Percentiles rank a stretch among this genome's conserved stretches.
phyloP scores from a whole-genome alignment of 2,113 vertebrate genomes.

The Phylloscopus trochiloides region DNA sequence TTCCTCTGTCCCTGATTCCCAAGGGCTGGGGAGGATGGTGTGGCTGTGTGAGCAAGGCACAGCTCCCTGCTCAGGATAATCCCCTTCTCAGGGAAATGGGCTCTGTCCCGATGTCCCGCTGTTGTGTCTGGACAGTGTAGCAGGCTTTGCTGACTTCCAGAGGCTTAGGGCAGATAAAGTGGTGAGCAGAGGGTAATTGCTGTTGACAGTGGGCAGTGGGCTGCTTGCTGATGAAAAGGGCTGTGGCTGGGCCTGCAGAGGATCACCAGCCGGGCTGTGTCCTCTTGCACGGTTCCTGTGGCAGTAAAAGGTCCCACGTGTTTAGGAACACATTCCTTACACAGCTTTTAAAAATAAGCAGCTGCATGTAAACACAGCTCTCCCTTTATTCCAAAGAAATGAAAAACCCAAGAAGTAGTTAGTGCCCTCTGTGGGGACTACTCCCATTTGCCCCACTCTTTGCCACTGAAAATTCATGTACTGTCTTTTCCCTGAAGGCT shows the following conservation, averaged over 20 bases:
- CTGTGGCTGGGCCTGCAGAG: neutral
- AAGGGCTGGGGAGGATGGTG: neutral
- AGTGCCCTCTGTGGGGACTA: neutral
- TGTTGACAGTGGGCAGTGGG: neutral
- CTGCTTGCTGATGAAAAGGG: neutral
- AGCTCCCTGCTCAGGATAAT: neutral
- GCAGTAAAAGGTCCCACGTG: neutral
- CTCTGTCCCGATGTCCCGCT: neutral
- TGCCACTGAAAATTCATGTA: neutral
- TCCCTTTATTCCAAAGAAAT: constrained; percentile 23
- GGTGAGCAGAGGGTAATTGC: neutral
- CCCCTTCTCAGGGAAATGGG: rapidly evolving
- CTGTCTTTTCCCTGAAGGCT: neutral
- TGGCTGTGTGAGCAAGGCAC: neutral
- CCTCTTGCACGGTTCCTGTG: neutral
- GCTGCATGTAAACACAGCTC: neutral
- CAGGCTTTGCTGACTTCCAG: neutral
- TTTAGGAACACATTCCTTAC: constrained; percentile 29
- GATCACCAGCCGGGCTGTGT: neutral
- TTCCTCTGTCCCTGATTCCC: neutral
- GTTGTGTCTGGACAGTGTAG: neutral
- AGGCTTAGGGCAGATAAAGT: constrained; percentile 3
- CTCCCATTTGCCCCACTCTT: neutral
- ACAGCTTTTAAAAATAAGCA: neutral
- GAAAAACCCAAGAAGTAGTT: neutral